Evolutionary conservation across 2,113 vertebrate genomes (phyloP).

Genomic region (Phrynocephalus versicolor): DNA sequence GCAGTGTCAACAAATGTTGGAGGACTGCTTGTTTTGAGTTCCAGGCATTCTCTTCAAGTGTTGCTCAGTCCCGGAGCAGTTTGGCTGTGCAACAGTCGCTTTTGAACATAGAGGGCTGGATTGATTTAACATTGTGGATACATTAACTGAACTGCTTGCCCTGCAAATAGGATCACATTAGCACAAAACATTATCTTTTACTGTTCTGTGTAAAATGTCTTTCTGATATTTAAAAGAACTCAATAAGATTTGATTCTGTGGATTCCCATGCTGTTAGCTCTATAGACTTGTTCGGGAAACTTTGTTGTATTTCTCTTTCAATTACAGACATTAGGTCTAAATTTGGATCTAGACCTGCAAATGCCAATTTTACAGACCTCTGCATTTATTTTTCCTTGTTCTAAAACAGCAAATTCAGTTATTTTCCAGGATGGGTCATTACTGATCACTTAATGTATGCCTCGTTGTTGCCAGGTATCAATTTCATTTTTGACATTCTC

Average conservation of each 20-base stretch:
- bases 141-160: background rate
- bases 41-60: background rate
- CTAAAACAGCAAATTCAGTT: background rate
- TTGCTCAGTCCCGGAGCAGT: background rate
- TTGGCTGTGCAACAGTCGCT: background rate
- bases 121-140: background rate
- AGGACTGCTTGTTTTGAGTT: background rate
- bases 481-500: background rate
- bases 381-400: background rate
- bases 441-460: background rate
- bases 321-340: background rate
- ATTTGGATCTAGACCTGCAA: background rate
- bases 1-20: slow-evolving; percentile 4
- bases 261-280: background rate
- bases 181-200: background rate
- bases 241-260: slow-evolving; percentile 32
- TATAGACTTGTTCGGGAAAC: background rate
- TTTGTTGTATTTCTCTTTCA: background rate
- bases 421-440: background rate
- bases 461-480: background rate
- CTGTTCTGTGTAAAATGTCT: background rate
- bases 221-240: slow-evolving; percentile 12
- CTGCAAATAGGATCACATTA: slow-evolving; percentile 1
- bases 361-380: background rate
- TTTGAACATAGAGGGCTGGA: background rate